Conservation (phyloP, 2,888 invertebrate genomes). For the Dimorphilus gyrociliatus region DNA sequence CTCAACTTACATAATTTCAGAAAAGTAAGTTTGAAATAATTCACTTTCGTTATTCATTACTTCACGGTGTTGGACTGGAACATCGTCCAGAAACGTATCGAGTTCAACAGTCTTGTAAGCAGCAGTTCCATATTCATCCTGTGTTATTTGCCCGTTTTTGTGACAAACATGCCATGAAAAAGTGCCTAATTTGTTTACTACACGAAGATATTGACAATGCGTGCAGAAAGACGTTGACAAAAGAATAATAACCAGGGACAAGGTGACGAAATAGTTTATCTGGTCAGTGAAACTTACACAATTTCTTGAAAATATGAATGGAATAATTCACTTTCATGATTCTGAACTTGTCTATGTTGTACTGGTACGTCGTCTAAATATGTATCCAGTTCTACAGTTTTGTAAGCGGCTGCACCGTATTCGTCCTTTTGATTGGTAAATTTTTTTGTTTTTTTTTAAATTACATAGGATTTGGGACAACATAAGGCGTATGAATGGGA, state of each 20-base stretch:
- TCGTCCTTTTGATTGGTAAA: slow-evolving; percentile 30
- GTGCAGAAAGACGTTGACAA: too few species aligned
- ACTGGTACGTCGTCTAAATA: slow-evolving; percentile 29
- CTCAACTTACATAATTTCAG: too few species aligned
- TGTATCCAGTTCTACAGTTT: slow-evolving; percentile 36
- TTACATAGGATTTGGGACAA: not conserved
- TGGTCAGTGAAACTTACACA: too few species aligned
- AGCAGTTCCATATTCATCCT: slow-evolving; percentile 36
- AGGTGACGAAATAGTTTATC: too few species aligned
- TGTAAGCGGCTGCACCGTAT: slow-evolving; percentile 37
- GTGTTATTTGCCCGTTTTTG: too few species aligned
- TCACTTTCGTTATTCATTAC: slow-evolving; percentile 31
- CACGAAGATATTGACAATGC: too few species aligned
- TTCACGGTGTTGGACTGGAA: slow-evolving; percentile 30
- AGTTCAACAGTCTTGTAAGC: slow-evolving; percentile 36
- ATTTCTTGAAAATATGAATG: slow-evolving; percentile 21
- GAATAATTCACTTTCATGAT: slow-evolving; percentile 28
- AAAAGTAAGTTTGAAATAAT: slow-evolving; percentile 30
- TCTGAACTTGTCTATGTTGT: slow-evolving; percentile 34
- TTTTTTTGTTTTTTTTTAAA: not conserved
- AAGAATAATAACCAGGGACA: too few species aligned
- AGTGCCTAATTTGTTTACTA: too few species aligned
- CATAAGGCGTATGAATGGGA: not conserved
- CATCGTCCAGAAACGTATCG: slow-evolving; percentile 27
- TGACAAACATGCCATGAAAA: too few species aligned